These are phyloP conservation scores for Madoqua kirkii DNA, from an alignment of 2,113 vertebrate genomes.

Conservation along the genomic window DNA sequence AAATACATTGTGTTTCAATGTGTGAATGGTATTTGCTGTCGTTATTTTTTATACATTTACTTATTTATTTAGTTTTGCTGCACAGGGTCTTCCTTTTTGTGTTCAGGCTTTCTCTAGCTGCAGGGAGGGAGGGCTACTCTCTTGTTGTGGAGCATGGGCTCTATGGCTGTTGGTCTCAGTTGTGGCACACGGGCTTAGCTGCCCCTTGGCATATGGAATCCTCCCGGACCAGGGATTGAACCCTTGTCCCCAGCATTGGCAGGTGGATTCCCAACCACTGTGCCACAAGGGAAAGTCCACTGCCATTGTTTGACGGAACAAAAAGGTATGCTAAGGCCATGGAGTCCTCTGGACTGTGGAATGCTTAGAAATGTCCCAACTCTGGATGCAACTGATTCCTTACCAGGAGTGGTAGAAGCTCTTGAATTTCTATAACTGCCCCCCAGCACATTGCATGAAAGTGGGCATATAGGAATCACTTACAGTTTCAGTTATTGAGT, in stretches of 20 bases:
- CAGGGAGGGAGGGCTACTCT: background rate
- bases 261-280: background rate
- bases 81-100: background rate
- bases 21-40: background rate
- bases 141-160: background rate
- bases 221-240: background rate
- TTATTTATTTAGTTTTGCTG: background rate
- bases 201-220: background rate
- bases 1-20: background rate
- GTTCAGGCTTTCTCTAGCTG: background rate
- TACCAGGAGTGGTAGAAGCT: background rate
- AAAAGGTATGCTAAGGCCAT: background rate
- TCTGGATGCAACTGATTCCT: background rate
- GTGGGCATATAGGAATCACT: fast-evolving
- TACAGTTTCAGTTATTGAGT: background rate
- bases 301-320: background rate
- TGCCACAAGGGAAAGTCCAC: fast-evolving
- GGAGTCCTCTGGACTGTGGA: background rate
- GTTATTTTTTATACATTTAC: background rate
- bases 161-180: background rate
- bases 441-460: background rate
- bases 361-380: background rate
- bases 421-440: background rate
- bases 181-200: background rate
- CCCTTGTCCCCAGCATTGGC: background rate